Conservation (phyloP, 2,113 vertebrate genomes). For the Turdus rufiventris region DNA sequence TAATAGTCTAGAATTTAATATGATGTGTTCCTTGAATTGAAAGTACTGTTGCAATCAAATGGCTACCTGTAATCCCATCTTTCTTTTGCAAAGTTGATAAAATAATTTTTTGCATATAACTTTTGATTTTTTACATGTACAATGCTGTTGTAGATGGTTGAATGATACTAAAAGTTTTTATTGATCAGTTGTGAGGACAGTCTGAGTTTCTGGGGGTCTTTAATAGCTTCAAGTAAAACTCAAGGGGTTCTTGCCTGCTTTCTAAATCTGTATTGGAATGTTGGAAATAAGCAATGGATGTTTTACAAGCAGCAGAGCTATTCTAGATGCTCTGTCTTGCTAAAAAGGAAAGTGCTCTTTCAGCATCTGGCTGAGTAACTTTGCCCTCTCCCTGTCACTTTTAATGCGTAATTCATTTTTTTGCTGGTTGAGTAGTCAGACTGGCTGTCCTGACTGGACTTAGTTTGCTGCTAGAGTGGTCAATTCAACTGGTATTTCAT, state of each 20-base stretch:
- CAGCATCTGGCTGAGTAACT: neutral
- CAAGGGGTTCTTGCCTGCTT: neutral
- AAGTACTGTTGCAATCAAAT: neutral
- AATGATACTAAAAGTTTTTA: neutral
- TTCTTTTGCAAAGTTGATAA: neutral
- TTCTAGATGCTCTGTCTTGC: neutral
- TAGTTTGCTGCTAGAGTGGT: neutral
- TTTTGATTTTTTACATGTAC: neutral
- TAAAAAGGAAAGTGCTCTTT: neutral
- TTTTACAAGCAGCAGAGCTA: neutral
- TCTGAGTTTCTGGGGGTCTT: neutral
- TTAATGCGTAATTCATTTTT: neutral
- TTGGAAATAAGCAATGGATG: neutral
- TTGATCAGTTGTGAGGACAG: rapidly evolving
- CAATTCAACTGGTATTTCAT: neutral
- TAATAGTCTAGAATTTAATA: neutral
- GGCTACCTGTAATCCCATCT: neutral
- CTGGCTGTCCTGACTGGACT: neutral
- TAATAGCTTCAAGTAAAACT: neutral
- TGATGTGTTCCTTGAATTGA: neutral
- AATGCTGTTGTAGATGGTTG: neutral
- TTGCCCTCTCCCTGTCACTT: neutral
- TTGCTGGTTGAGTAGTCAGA: neutral
- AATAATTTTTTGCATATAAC: neutral
- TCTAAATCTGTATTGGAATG: neutral